phyloP scores from a whole-genome alignment of 2,113 vertebrate genomes.

The Pterocles gutturalis region DNA sequence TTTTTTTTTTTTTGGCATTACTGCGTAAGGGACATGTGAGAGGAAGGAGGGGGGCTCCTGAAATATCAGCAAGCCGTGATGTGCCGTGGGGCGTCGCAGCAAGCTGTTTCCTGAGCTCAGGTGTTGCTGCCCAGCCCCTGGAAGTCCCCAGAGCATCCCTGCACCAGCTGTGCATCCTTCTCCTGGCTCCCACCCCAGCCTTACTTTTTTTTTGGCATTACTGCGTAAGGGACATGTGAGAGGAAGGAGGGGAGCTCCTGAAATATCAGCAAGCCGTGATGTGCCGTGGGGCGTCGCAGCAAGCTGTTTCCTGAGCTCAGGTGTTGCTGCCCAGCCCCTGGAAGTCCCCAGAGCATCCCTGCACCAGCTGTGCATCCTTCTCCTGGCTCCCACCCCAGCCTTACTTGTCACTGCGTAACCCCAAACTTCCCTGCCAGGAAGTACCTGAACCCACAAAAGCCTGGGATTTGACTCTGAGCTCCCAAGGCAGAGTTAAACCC shows the following conservation, averaged over 20 bases:
- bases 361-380: accelerated
- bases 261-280: background rate
- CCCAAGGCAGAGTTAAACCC: background rate
- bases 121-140: background rate
- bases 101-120: background rate
- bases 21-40: background rate
- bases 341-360: background rate
- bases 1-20: background rate
- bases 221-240: background rate
- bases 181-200: background rate
- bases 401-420: accelerated
- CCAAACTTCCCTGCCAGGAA: background rate
- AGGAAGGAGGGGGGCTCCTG: background rate
- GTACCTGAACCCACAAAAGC: accelerated
- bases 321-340: background rate
- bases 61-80: background rate
- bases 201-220: background rate
- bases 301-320: background rate
- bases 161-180: accelerated
- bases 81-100: accelerated
- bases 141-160: background rate
- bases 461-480: background rate
- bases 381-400: background rate
- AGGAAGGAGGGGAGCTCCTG: background rate
- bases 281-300: accelerated